Percentiles rank a stretch among this genome's conserved stretches.
Evolutionary conservation across 1,140 invertebrate genomes (phyloP).

Genomic region (Coenobita brevimanus): DNA sequence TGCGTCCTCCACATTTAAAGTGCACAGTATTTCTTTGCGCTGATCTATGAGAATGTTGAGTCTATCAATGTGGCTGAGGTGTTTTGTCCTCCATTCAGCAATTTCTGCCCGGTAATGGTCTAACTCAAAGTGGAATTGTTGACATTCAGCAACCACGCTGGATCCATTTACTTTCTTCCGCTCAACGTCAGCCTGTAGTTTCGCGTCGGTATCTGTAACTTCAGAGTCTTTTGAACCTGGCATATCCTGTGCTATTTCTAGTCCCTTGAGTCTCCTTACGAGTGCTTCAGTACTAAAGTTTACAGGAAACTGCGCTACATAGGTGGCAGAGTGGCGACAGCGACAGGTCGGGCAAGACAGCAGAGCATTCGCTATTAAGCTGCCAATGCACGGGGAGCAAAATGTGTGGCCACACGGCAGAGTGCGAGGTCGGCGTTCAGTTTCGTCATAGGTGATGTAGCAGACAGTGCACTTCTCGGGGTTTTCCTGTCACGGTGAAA

Average conservation of each 20-base stretch:
- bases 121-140: too few species aligned
- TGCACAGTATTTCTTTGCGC: neutral
- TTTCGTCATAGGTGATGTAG: neutral
- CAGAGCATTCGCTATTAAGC: neutral
- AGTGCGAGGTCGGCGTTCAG: neutral
- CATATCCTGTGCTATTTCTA: too few species aligned
- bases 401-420: slow-evolving; percentile 12
- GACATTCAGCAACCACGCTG: too few species aligned
- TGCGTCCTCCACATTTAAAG: neutral
- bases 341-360: neutral
- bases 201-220: too few species aligned
- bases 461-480: neutral
- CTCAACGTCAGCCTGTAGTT: too few species aligned
- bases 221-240: too few species aligned
- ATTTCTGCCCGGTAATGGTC: too few species aligned
- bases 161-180: too few species aligned
- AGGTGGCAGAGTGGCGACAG: neutral
- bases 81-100: too few species aligned
- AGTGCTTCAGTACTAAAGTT: neutral
- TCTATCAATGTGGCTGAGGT: neutral
- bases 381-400: neutral
- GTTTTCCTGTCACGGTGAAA: too few species aligned
- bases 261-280: too few species aligned
- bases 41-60: neutral
- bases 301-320: neutral